Evolutionary conservation across 2,797 vertebrate genomes (phyloP).

Genomic region (Podarcis siculus): DNA sequence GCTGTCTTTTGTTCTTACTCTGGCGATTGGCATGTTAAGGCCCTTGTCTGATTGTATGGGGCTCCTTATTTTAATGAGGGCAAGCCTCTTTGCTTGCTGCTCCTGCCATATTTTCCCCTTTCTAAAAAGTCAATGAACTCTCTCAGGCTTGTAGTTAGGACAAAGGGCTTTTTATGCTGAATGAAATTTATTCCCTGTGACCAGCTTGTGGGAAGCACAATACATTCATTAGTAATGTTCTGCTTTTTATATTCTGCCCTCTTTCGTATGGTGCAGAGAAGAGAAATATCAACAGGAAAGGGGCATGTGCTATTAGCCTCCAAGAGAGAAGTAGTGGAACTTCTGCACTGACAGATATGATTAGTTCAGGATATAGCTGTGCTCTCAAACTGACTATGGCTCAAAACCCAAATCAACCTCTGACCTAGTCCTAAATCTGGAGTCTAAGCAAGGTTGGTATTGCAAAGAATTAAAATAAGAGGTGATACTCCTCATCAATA

Average conservation of each 20-base stretch:
- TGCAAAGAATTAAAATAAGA: background rate
- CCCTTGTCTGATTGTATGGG: constrained; percentile 76
- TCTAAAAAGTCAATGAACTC: constrained; percentile 75
- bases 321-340: constrained; percentile 49
- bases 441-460: constrained; percentile 9
- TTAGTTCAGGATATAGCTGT: constrained; percentile 23
- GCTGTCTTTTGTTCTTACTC: constrained; percentile 76
- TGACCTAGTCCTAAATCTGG: constrained; percentile 24
- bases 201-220: constrained; percentile 77
- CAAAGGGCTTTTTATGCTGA: constrained; percentile 81
- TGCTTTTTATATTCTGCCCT: constrained; percentile 69
- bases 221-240: constrained; percentile 74
- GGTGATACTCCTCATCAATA: background rate
- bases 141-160: constrained; percentile 73
- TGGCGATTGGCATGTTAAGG: constrained; percentile 74
- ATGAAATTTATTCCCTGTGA: constrained; percentile 76
- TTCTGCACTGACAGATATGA: constrained; percentile 16
- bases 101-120: constrained; percentile 66
- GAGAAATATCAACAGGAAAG: constrained; percentile 63
- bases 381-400: background rate
- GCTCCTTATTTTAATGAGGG: constrained; percentile 76
- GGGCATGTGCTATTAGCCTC: constrained; percentile 12
- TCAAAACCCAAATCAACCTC: background rate
- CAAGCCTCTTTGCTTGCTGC: constrained; percentile 67
- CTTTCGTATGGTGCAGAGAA: constrained; percentile 67